Evolutionary conservation across 2,888 invertebrate genomes (phyloP), one percentile per base, ranked within the genome.

Genomic region (Pomacea canaliculata): DNA sequence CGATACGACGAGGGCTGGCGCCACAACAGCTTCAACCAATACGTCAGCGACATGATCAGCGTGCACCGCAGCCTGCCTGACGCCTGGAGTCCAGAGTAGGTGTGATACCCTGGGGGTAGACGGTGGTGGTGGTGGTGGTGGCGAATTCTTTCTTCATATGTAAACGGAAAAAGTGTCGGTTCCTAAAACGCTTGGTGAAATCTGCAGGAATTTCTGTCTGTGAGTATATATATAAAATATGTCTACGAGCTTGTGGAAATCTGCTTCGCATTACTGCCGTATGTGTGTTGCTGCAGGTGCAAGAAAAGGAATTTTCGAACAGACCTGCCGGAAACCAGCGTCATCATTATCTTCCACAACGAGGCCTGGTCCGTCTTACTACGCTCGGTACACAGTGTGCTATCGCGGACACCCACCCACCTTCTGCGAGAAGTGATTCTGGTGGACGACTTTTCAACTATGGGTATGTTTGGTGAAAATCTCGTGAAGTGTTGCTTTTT

Each of bases 351-450:
- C 67, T 84, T 85, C 80, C 98, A 98, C 92, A 98, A 98, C 91
- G 98, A 98, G 92, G 98, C 98, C 3, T 98, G 98, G 98, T 96
- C 97, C 0, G 97, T 97, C 27, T 92, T 98, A 46, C 91, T 98
- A 78, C 93, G 98, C 71, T 97, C 98, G 0, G 97, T 98, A 0
- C 97, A 97, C 91, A 97, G 97, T 7, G 96, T 98, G n/a, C 91
- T 98, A 76, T 97, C 98, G 89, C 93, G 96, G 83, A 97, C 98
- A 0, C 98, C 98, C 0, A 91, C 93, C 13, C 94, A 95, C 85
- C 93, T 98, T 76, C 94, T 98, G 86, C 94, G 96, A 85, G 96
- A 97, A 90, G 94, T 98, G 77, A 94, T 98, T 85, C 93, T 98
- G 12, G 98, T 98, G 27, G 98, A 98, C 89, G 98, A 98, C 89